Evolutionary conservation across 2,888 invertebrate genomes (phyloP).

Genomic region (Steinernema hermaphroditum): DNA sequence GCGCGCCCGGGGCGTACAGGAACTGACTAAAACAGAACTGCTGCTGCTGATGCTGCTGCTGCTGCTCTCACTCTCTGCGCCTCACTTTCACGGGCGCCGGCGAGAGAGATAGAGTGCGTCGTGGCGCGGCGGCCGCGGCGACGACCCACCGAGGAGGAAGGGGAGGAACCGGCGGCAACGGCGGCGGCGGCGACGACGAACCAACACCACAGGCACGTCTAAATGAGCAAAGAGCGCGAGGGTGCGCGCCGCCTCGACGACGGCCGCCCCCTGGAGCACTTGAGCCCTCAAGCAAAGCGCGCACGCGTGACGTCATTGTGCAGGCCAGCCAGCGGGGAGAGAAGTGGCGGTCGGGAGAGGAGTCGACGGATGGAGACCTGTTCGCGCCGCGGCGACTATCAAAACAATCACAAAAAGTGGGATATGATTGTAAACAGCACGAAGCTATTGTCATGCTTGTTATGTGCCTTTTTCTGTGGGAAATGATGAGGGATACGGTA

Average conservation of each 20-base stretch:
- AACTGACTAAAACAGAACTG: constrained; percentile 16
- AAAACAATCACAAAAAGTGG: constrained; percentile 13
- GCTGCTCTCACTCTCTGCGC: neutral
- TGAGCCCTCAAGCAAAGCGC: neutral
- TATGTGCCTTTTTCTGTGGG: too few relatives aligned
- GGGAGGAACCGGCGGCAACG: neutral
- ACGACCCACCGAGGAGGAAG: neutral
- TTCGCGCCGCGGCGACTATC: constrained; percentile 10
- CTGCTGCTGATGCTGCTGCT: neutral
- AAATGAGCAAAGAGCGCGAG: constrained; percentile 19
- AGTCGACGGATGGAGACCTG: too few relatives aligned
- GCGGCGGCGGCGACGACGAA: neutral
- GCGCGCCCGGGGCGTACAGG: constrained; percentile 29
- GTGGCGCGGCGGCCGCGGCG: neutral
- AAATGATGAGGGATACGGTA: too few relatives aligned
- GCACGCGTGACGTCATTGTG: constrained; percentile 19
- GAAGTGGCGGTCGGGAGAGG: neutral
- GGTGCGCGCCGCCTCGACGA: constrained; percentile 2
- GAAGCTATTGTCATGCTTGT: too few relatives aligned
- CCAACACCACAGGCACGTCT: neutral
- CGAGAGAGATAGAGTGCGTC: constrained; percentile 5
- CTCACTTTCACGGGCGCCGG: constrained; percentile 9
- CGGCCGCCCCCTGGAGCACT: neutral
- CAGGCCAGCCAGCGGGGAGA: neutral
- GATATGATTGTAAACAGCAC: too few relatives aligned